Base-by-base conservation (phyloP, 2,797 vertebrate genomes). In the Orientallactaga sibirica region DNA sequence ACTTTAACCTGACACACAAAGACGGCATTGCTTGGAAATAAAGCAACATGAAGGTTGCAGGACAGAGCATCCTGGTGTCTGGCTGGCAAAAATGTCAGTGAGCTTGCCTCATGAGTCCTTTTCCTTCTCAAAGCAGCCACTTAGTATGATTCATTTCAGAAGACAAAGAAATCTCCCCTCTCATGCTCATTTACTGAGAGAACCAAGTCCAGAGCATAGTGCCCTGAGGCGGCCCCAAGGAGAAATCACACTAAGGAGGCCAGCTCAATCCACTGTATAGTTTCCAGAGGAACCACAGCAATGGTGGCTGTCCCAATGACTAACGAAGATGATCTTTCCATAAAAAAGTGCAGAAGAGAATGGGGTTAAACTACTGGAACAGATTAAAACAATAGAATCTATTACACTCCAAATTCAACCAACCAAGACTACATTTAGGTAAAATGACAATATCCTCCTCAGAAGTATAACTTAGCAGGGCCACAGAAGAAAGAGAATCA, bases 81-180 rank as follows among this genome's bases (percentile, higher is more conserved):
- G 55, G 33, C 27, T 70, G 80, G 86, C 33, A 86, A 84, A 86
- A 92, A 43, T 37, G 27, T 77, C 92, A 82, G 33, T 29, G 29
- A 94, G 52, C 29, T 91, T 62, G 24, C 1, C 20, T 12, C 88
- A 75, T 67, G 27, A 74, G 76, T 58, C 68, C 3, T 86, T 84
- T 68, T 71, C 29, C 29, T 82, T 92, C 85, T 89, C 66, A 90
- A 76, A 91, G 82, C 58, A 80, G 85, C 27, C n/a, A 78, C 33
- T 55, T 83, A 43, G 87, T 62, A 33, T 16, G 22, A 27, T 66
- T 89, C 27, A 41, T 68, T 70, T 41, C 52, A 79, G 70, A 67
- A 88, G 67, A 86, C 0, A 81, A 67, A 93, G 77, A 86, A 71
- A 80, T 86, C 71, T 83, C 82, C 79, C 62, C 14, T 1, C 41